These are phyloP conservation scores for Chrysomallon squamiferum DNA, from an alignment of 1,140 invertebrate genomes.

Conservation along the genomic window DNA sequence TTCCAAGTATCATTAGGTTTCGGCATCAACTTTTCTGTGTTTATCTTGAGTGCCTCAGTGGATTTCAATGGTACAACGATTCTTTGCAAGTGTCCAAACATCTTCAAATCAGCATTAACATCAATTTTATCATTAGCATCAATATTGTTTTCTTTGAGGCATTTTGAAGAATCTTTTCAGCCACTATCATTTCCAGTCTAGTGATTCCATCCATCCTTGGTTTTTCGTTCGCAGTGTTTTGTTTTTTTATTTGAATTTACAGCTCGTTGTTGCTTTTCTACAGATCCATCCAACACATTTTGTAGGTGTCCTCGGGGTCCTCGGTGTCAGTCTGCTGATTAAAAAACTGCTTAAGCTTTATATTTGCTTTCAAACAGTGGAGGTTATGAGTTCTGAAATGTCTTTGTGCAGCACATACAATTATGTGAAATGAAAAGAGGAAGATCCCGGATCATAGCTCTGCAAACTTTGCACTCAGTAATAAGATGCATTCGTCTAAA, in stretches of 20 bases:
- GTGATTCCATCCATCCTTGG: background rate
- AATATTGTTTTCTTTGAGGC: background rate
- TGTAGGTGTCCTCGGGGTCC: conserved; percentile 34
- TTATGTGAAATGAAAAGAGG: conserved; percentile 86
- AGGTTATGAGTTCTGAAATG: conserved; percentile 11
- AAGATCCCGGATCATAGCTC: conserved; percentile 82
- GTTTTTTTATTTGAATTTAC: background rate
- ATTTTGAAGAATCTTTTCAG: no score
- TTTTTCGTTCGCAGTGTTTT: no score
- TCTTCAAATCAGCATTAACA: no score
- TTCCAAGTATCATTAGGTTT: no score
- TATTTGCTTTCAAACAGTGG: background rate
- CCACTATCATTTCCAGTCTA: background rate
- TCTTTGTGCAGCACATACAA: conserved; percentile 74
- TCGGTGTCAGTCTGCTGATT: conserved; percentile 21
- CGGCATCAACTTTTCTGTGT: no score
- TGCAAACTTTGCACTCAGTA: conserved; percentile 84
- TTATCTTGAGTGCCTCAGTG: no score
- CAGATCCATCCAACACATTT: conserved; percentile 35
- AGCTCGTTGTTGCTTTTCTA: background rate
- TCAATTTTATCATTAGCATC: background rate
- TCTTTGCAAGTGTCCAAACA: no score
- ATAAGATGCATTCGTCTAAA: conserved; percentile 80
- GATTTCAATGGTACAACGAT: no score
- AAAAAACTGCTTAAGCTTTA: conserved; percentile 39